Evolutionary conservation across 2,888 invertebrate species (phyloP).

Genomic region (Zaprionus lineosus): DNA sequence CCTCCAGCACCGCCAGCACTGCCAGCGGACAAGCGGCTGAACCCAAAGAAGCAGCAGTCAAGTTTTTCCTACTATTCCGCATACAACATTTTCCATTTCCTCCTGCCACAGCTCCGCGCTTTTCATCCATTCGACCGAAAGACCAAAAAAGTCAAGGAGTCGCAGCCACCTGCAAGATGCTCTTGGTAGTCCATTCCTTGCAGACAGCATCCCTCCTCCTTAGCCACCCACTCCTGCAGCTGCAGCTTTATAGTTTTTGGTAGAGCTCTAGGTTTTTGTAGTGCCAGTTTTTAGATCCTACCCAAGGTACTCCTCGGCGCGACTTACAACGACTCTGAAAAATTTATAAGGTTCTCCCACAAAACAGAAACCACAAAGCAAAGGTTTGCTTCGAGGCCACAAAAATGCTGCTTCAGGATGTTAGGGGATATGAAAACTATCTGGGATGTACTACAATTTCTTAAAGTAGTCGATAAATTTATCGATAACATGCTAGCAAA

Average conservation of each 20-base stretch:
- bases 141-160: slow-evolving; percentile 40
- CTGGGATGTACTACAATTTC: too few relatives aligned
- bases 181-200: not conserved
- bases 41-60: slow-evolving; percentile 28
- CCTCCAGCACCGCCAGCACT: not conserved
- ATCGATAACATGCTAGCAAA: too few relatives aligned
- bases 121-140: slow-evolving; percentile 54
- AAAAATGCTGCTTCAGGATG: too few relatives aligned
- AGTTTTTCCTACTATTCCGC: slow-evolving; percentile 38
- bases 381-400: too few relatives aligned
- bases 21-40: slow-evolving; percentile 2
- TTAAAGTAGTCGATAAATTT: too few relatives aligned
- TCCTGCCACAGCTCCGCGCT: slow-evolving; percentile 54
- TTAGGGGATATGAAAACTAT: too few relatives aligned
- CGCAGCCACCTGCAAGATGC: slow-evolving; percentile 45
- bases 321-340: too few relatives aligned
- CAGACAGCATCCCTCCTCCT: not conserved
- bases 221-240: not conserved
- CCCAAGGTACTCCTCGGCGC: too few relatives aligned
- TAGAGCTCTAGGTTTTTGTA: not conserved
- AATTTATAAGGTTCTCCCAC: too few relatives aligned
- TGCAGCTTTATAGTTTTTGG: not conserved
- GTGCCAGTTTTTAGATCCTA: too few relatives aligned
- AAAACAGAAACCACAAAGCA: too few relatives aligned
- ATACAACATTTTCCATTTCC: not conserved